phyloP scores from a whole-genome alignment of 1,140 invertebrate genomes.

The Apis laboriosa region DNA sequence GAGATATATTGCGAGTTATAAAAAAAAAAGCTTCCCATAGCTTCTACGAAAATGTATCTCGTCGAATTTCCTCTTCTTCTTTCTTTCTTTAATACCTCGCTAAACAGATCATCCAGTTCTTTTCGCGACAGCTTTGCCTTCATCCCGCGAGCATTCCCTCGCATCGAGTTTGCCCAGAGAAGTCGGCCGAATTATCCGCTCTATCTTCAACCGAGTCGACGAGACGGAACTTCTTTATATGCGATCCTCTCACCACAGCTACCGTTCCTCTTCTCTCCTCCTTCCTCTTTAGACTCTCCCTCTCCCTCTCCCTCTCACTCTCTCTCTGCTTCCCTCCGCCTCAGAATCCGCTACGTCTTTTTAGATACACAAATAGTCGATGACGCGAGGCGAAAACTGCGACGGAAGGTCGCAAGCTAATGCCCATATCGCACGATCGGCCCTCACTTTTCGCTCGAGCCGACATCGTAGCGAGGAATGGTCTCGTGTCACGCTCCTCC shows the following conservation, averaged over 20 bases:
- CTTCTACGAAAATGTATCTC: background rate
- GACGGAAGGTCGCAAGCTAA: constrained; percentile 67
- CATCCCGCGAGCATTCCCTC: constrained; percentile 73
- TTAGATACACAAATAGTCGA: constrained; percentile 72
- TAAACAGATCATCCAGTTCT: constrained; percentile 77
- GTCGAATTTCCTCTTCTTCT: too few species aligned
- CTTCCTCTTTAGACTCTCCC: background rate
- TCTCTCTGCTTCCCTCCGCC: background rate
- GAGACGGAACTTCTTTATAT: constrained; percentile 23
- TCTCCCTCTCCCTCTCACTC: background rate
- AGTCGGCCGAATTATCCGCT: background rate
- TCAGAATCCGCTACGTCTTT: constrained; percentile 33
- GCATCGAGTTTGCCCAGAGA: constrained; percentile 56
- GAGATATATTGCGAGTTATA: background rate
- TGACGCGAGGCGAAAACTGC: constrained; percentile 64
- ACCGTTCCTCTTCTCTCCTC: background rate
- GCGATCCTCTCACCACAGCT: background rate
- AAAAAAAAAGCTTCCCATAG: background rate
- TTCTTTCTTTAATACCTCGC: constrained; percentile 69
- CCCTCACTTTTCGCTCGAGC: constrained; percentile 57
- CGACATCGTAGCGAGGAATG: constrained; percentile 6
- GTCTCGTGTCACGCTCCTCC: background rate
- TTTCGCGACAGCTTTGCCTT: constrained; percentile 75
- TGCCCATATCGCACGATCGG: constrained; percentile 60
- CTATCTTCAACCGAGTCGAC: constrained; percentile 6